Evolutionary conservation across 1,140 invertebrate species (phyloP), one percentile per base, ranked within the genome.

Genomic region (Meloidogyne chitwoodi): DNA sequence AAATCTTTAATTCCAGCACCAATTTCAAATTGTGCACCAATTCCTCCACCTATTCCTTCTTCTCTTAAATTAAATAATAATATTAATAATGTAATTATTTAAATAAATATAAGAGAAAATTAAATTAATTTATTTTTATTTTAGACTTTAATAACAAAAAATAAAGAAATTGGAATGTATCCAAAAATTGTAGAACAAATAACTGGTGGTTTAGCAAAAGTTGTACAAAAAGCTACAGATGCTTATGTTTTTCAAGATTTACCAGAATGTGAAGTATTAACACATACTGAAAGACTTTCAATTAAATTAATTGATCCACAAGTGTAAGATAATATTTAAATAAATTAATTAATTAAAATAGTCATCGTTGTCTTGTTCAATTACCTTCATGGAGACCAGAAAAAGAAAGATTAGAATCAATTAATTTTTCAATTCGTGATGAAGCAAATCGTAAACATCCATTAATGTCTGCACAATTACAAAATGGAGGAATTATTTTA

Each of bases 221-320:
- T 70, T 11, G 75, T 82, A 8, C 81, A 82, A 65, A 76, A 84
- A 24, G 81, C 81, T 0, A 70, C 77, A 1, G 81, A 82, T 29
- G 72, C 56, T 62, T 79, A 80, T 38, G 75, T 83, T n/a, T 82
- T 81, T 64, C 65, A 76, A n/a, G 81, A 83, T 29, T 83, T 82
- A 31, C 81, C 81, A 6, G 81, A 82, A 29, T 82, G 81, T 70
- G 82, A 74, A 12, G 64, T 79, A 11, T 34, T 82, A 29, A 62
- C 44, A 14, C 69, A 66, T 29, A 77, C 75, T 24, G 77, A 82
- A 44, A 56, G 71, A 29, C 38, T 82, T 66, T 82, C 81, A 8
- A 82, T 82, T 66, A 82, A 82, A 68, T 62, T 82, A 19, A 75
- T 72, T 26, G 75, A 83, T 75, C 71, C 81, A 27, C 68, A 79